Conservation (phyloP, 2,113 vertebrate species). For the Mirounga angustirostris region DNA sequence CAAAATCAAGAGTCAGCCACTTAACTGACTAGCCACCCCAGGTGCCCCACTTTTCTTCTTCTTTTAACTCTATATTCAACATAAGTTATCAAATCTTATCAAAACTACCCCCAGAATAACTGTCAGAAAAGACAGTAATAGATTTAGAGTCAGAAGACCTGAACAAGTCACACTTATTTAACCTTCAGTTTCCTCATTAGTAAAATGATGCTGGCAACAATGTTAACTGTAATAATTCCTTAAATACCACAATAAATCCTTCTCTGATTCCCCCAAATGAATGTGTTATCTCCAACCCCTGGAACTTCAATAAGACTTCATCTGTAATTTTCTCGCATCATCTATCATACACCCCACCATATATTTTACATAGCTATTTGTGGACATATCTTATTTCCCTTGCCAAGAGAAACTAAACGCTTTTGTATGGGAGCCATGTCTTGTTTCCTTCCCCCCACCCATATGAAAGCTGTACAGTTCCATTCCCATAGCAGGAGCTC, state of each 20-base stretch:
- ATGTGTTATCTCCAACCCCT: neutral
- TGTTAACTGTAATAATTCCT: neutral
- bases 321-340: neutral
- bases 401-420: neutral
- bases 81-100: neutral
- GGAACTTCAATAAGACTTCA: neutral
- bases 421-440: neutral
- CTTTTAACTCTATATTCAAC: neutral
- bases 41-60: too few relatives aligned
- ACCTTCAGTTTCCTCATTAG: conserved; percentile 31
- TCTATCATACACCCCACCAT: neutral
- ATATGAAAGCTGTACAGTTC: neutral
- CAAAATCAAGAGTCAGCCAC: too few relatives aligned
- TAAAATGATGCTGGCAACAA: neutral
- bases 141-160: conserved; percentile 33
- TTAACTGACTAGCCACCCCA: too few relatives aligned
- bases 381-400: neutral
- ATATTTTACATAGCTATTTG: neutral
- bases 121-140: conserved; percentile 28
- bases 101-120: conserved; percentile 8
- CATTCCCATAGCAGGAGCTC: neutral
- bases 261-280: neutral
- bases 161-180: neutral
- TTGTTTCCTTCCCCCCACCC: neutral
- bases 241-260: conserved; percentile 17